Evolutionary conservation across 2,797 vertebrate species (phyloP).

Genomic region (Calcarius lapponicus): DNA sequence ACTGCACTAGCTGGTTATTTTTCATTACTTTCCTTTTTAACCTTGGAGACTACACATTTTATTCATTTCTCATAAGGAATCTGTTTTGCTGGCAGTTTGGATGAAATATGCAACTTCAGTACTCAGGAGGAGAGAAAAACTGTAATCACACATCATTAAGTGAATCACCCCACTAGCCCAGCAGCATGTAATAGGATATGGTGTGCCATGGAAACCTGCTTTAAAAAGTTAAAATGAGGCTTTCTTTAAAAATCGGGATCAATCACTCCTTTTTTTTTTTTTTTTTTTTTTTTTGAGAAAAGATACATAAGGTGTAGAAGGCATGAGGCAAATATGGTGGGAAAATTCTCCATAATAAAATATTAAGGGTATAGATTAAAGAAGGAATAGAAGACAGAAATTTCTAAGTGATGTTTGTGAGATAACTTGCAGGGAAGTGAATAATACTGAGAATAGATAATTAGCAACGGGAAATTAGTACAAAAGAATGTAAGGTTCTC

Average conservation of each 20-base stretch:
- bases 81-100: slow-evolving; percentile 23
- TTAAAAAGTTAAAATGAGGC: not conserved
- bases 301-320: not conserved
- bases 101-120: slow-evolving; percentile 13
- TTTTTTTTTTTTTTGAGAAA: not conserved
- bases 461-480: slow-evolving; percentile 32
- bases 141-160: slow-evolving; percentile 54
- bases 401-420: not conserved
- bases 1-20: not conserved
- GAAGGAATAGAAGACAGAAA: not conserved
- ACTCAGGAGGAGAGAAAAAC: slow-evolving; percentile 20
- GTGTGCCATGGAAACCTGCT: not conserved
- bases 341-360: not conserved
- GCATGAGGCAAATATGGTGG: not conserved
- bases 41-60: not conserved
- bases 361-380: not conserved
- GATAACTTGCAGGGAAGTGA: not conserved
- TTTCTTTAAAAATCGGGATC: not conserved
- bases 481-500: slow-evolving; percentile 15
- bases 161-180: not conserved
- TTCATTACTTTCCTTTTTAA: not conserved
- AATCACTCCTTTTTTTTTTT: not conserved
- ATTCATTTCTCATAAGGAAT: not conserved
- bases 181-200: slow-evolving; percentile 15
- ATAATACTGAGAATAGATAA: not conserved